Evolutionary conservation across 92 coral and sea anemone genomes (phyloP), one percentile per base, ranked within the genome.

Genomic region (Zoanthus sansibaricus): DNA sequence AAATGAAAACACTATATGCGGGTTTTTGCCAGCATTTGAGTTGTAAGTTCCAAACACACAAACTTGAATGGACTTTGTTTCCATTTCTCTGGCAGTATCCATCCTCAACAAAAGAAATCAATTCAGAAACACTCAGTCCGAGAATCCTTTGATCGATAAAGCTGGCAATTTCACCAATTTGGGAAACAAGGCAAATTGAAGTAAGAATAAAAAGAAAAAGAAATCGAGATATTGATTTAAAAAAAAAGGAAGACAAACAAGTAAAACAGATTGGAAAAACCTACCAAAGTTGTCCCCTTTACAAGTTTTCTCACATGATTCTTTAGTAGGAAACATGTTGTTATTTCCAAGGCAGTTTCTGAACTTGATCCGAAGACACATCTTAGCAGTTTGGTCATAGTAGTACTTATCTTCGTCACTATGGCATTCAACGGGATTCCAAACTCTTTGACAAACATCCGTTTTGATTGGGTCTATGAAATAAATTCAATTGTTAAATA

Each of bases 341-440:
- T 95, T 82, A 87, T 96, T 95, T 42, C 99, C 99, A n/a, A 94
- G 96, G 69, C 99, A 96, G 82, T 89, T 90, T 37, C 92, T 84
- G 89, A 90, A 96, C 79, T 92, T 80, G 82, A 94, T 86, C 46
- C 87, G 71, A 42, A 87, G 79, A 73, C 99, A 96, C 78, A 90
- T 90, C 30, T 82, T 71, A 71, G 94, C 82, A 33, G 88, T 59
- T 37, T 89, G 71, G 86, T 96, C 98, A 75, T 78, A 95, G 80
- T 87, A 91, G 72, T 55, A 92, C 31, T 91, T 87, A 51, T 84
- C 87, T 70, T 91, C 95, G 1, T 92, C 82, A 11, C 94, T 93
- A 49, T 82, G 78, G 61, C 98, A 95, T 76, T 87, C 72, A 7
- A 87, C 92, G 0, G 95, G 89, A 56, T 91, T 78, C 99, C 99